Conservation (phyloP, 2,797 vertebrate species). For the Chrosomus eos region DNA sequence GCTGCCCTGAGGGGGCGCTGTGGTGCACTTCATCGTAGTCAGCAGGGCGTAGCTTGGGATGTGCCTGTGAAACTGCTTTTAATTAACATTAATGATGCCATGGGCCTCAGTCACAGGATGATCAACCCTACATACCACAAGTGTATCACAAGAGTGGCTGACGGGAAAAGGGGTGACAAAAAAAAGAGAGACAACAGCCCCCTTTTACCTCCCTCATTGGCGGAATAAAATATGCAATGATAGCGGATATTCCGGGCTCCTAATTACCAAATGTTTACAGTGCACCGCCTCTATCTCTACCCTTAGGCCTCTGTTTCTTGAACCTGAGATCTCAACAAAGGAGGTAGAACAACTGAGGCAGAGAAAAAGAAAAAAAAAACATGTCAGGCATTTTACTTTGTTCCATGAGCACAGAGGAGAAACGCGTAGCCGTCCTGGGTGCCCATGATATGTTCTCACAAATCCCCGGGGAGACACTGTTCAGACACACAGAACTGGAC, state of each 20-base stretch:
- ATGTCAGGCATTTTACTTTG: constrained; percentile 51
- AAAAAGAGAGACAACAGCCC: constrained; percentile 45
- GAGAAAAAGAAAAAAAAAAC: constrained; percentile 14
- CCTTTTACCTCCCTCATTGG: constrained; percentile 64
- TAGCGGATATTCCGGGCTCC: constrained; percentile 75
- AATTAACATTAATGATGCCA: constrained; percentile 79
- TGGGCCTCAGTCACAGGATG: constrained; percentile 63
- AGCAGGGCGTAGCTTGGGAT: constrained; percentile 60
- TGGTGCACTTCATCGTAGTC: constrained; percentile 63
- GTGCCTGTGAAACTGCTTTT: constrained; percentile 69
- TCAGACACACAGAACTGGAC: constrained; percentile 8
- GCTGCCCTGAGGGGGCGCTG: constrained; percentile 47
- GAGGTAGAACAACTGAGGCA: constrained; percentile 12
- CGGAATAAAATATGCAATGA: constrained; percentile 76
- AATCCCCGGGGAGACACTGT: constrained; percentile 3
- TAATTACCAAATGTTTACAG: constrained; percentile 82
- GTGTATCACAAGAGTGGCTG: constrained; percentile 67
- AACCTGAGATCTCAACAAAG: constrained; percentile 61
- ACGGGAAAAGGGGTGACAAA: constrained; percentile 61
- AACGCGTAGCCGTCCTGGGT: not conserved
- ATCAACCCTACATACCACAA: constrained; percentile 63
- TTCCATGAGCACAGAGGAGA: constrained; percentile 38
- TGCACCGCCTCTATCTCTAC: constrained; percentile 60
- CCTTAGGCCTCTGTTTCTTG: constrained; percentile 48
- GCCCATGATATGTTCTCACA: not conserved